Conservation (phyloP, 2,888 invertebrate species). For the Agriopis aurantiaria region DNA sequence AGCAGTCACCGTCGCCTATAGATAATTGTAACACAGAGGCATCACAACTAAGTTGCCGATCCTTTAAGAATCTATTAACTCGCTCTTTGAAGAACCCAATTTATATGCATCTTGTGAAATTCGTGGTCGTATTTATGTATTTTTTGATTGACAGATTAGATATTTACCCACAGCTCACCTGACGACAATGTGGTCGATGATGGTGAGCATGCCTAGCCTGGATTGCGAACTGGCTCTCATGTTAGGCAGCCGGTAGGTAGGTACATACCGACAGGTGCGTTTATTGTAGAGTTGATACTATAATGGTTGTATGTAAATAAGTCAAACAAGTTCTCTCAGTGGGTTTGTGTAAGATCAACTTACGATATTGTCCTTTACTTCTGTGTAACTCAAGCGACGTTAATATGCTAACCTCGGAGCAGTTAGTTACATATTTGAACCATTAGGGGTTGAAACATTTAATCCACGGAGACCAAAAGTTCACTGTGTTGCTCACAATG, state of each 20-base stretch:
- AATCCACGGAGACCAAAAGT: conserved; percentile 3
- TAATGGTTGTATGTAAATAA: conserved; percentile 6
- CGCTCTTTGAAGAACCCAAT: too few relatives aligned
- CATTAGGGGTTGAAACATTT: conserved; percentile 11
- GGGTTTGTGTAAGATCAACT: conserved; percentile 14
- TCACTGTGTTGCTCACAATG: not conserved
- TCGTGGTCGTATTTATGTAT: too few relatives aligned
- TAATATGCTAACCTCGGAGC: conserved; percentile 14
- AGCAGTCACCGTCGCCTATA: too few relatives aligned
- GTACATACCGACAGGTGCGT: not conserved
- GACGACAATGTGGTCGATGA: too few relatives aligned
- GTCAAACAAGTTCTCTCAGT: conserved; percentile 9
- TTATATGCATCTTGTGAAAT: too few relatives aligned
- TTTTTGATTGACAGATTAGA: too few relatives aligned
- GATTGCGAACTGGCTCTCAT: not conserved
- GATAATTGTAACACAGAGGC: too few relatives aligned
- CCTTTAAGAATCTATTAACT: too few relatives aligned
- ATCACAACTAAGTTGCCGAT: too few relatives aligned
- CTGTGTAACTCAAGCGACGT: conserved; percentile 2
- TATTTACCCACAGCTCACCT: too few relatives aligned
- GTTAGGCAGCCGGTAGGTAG: not conserved
- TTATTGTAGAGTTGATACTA: not conserved
- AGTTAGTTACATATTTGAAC: conserved; percentile 23
- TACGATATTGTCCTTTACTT: conserved; percentile 7
- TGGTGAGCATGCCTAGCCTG: not conserved